Evolutionary conservation across 1,140 invertebrate species (phyloP).

Genomic region (Sipha flava): DNA sequence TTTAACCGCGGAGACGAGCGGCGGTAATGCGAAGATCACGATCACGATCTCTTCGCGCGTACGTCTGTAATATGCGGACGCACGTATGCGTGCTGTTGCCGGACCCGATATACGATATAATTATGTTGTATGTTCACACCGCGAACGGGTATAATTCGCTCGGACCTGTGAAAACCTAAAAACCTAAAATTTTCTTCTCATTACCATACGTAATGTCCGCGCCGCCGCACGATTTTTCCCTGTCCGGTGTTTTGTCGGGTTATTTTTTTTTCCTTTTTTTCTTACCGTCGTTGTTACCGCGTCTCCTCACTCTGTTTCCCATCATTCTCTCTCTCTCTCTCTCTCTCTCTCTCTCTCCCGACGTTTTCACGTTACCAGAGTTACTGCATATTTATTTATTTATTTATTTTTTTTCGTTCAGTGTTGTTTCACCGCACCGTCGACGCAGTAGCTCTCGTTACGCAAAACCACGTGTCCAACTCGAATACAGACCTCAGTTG

Average conservation of each 20-base stretch:
- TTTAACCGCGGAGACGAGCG: no score
- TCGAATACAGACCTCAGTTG: no score
- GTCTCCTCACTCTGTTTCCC: no score
- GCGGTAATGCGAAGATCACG: conserved; percentile 22
- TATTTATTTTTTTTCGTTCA: no score
- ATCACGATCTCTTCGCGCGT: conserved; percentile 25
- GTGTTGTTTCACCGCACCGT: no score
- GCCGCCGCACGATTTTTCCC: not conserved
- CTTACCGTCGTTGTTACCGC: no score
- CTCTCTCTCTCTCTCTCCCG: no score
- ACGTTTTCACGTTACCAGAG: no score
- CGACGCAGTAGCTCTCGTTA: no score
- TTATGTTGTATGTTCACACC: not conserved
- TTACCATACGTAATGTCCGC: not conserved
- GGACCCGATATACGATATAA: not conserved
- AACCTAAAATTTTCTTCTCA: not conserved
- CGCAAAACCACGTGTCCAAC: no score
- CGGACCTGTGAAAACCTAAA: not conserved
- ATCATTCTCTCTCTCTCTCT: no score
- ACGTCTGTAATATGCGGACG: not conserved
- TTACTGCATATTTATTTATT: no score
- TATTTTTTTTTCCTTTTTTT: not conserved
- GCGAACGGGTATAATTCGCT: conserved; percentile 3
- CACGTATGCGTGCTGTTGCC: not conserved
- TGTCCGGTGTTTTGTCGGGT: not conserved